Base-by-base conservation (phyloP, 2,888 invertebrate species). In the Allygus modestus region DNA sequence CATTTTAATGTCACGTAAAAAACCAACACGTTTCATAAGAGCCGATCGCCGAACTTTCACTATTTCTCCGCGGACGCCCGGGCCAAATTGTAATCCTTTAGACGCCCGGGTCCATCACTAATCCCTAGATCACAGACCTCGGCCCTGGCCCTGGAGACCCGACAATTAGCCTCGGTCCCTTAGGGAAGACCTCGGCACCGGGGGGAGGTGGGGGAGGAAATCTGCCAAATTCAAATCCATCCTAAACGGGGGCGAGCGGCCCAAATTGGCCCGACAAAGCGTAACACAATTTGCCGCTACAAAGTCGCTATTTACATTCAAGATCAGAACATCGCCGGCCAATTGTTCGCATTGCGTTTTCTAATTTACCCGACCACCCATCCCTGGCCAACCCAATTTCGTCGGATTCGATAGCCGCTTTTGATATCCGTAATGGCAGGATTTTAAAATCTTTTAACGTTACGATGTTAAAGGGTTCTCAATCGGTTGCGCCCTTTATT, bases 291-390 rank as follows among this genome's bases (percentile, higher is more conserved):
- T 51, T 1, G 51, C 51, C 51, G 77, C 37, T 77, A 77, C 77
- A 77, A 77, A 77, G 77, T 77, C 77, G 26, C 26, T 77, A 77
- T 77, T 77, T 77, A 77, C 77, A 77, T 77, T 54, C 51, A 77
- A 77, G 77, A 77, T 77, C 46, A 77, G 71, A 37, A 37, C 37
- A 37, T 37, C 37, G 37, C 12, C 46, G 4, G 7, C 26, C 43
- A 23, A 58, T 58, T 58, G 58, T 51, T 51, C 51, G 43, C 37
- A 73, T 73, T 20, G 37, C 20, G 37, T 37, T 43, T 43, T 77
- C 33, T 33, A 23, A 23, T 26, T 58, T 58, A 23, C 58, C 51
- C 51, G 5, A n/a, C 4, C 9, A 4, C 37, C 37, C 4, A 37
- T 37, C 37, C 37, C 37, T 9, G 37, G 9, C 37, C 51, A 17